Evolutionary conservation across 2,797 vertebrate species (phyloP).

Genomic region (Alca torda): DNA sequence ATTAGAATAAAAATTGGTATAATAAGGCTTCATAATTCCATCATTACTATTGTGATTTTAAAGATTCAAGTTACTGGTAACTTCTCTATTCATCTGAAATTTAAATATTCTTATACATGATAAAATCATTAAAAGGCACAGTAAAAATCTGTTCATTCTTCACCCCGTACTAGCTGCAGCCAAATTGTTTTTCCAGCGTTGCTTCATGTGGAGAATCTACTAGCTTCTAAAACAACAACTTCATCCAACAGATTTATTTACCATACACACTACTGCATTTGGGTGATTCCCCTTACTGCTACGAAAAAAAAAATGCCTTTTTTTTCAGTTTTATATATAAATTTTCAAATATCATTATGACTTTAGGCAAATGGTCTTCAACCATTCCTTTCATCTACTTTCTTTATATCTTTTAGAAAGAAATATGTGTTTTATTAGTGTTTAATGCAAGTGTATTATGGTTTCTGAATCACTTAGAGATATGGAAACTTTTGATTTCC

Average conservation of each 20-base stretch:
- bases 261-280: neutral
- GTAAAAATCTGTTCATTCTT: neutral
- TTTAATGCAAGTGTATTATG: neutral
- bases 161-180: neutral
- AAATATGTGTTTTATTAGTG: neutral
- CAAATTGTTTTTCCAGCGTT: neutral
- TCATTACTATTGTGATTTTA: neutral
- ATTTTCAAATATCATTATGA: neutral
- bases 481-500: neutral
- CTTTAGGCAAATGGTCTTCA: neutral
- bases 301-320: neutral
- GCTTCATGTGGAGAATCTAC: neutral
- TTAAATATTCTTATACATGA: neutral
- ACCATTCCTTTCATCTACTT: neutral
- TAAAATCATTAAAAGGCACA: neutral
- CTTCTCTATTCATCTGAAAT: neutral
- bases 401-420: neutral
- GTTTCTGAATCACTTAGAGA: neutral
- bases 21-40: neutral
- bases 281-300: neutral
- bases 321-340: neutral
- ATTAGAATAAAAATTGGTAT: neutral
- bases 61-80: neutral
- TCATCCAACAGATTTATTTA: neutral
- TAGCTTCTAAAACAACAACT: neutral